phyloP scores from a whole-genome alignment of 2,888 invertebrate genomes.

The Drosophila fungiperda region DNA sequence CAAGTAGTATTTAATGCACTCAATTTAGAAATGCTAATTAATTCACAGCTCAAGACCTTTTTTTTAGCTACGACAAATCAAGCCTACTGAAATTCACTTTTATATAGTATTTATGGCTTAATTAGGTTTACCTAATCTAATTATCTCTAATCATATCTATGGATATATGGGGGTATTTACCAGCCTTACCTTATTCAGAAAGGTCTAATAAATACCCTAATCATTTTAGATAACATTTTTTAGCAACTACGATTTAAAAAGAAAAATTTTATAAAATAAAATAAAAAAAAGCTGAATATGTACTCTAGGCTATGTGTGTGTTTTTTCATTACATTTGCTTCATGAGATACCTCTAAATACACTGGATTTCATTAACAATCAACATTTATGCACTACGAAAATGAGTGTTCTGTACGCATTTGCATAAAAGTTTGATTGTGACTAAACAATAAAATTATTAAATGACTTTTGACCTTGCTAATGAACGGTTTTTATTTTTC shows the following conservation, averaged over 20 bases:
- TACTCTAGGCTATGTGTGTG: conserved; percentile 22
- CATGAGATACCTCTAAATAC: conserved; percentile 16
- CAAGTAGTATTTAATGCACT: background rate
- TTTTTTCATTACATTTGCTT: conserved; percentile 15
- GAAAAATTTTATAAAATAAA: background rate
- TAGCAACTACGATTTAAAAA: conserved; percentile 23
- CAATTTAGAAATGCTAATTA: background rate
- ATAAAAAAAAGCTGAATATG: conserved; percentile 3
- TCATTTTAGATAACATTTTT: background rate
- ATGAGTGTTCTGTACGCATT: conserved; percentile 20
- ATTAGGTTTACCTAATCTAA: background rate
- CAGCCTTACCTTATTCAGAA: background rate
- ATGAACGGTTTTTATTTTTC: background rate
- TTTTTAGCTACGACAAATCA: conserved; percentile 4
- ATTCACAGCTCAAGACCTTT: background rate
- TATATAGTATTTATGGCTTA: background rate
- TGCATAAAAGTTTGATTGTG: conserved; percentile 13
- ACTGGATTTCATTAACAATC: conserved; percentile 19
- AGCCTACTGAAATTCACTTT: conserved; percentile 3
- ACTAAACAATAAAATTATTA: conserved; percentile 14
- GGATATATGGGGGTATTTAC: conserved; percentile 9
- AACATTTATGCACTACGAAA: conserved; percentile 21
- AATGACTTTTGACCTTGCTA: conserved; percentile 14
- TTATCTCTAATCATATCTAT: conserved; percentile 10
- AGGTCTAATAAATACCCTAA: conserved; percentile 7